Percentiles rank a stretch among this genome's conserved stretches.
Conservation (phyloP, 2,113 vertebrate genomes). For the Collichthys lucidus region DNA sequence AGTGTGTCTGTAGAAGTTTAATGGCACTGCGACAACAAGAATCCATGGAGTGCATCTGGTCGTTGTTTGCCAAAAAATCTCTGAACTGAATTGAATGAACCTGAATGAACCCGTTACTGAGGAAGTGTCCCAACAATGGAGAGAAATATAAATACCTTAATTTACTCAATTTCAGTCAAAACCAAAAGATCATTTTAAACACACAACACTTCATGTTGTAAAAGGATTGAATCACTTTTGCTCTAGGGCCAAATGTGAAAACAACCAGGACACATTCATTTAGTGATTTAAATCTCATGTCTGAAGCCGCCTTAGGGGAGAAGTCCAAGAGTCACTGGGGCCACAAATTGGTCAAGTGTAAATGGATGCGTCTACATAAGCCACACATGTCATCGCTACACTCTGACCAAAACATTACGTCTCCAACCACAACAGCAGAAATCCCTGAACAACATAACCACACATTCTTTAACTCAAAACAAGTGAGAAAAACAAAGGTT, state of each 20-base stretch:
- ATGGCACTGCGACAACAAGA: neutral
- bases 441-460: conserved; percentile 2
- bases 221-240: neutral
- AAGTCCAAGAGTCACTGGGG: neutral
- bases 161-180: neutral
- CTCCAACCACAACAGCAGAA: conserved; percentile 27
- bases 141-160: neutral
- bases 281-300: conserved; percentile 16
- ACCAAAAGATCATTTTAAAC: neutral
- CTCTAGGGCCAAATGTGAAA: neutral
- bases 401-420: conserved; percentile 38
- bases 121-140: neutral
- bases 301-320: neutral
- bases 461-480: conserved; percentile 19
- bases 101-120: neutral
- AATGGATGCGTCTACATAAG: conserved; percentile 27
- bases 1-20: neutral
- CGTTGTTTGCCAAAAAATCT: neutral
- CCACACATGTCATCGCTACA: neutral
- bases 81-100: neutral
- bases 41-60: neutral
- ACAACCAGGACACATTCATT: neutral
- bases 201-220: neutral
- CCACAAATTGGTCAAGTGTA: conserved; percentile 31
- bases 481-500: conserved; percentile 30